Evolutionary conservation across 2,888 invertebrate genomes (phyloP), one percentile per base, ranked within the genome.

Genomic region (Poecilobothrus nobilitatus): DNA sequence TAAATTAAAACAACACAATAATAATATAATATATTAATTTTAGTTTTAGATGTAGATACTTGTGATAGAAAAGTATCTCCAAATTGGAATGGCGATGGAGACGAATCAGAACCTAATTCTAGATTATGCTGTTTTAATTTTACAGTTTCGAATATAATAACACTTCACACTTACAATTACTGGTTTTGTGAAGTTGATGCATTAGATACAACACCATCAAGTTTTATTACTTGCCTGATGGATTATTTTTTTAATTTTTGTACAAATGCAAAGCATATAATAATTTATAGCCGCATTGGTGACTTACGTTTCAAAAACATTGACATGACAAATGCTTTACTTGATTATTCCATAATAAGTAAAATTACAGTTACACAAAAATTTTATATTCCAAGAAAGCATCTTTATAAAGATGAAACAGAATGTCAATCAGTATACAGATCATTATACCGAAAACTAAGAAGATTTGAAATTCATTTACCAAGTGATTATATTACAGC

Each of bases 181-280:
- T 65, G 65, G 65, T 65, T 65, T 65, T 65, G 65, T 37, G 65
- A 65, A 65, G 34, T 33, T 3, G 65, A 65, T 65, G 34, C 34
- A n/a, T 10, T 20, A 37, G 20, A 20, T 65, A 37, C 33, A 9
- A 65, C 33, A 15, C 33, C 33, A n/a, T 65, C 65, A 18, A 34
- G 34, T 37, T 65, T n/a, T 37, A 65, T 65, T 20, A 65, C 65
- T 15, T 65, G 65, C 20, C n/a, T 65, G 8, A 27, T 37, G n/a
- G 34, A 65, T 65, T 65, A 65, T 65, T 65, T 65, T 1, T 20
- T 15, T 15, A 65, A 65, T 65, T 34, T 1, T 37, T 65, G 65
- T 20, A 8, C 10, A 33, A 33, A 34, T 34, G 33, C 65, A 15
- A 33, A 65, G 20, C 65, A 65, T 34, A 37, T 65, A 34, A 65